phyloP scores from a whole-genome alignment of 2,113 vertebrate species.

The Triplophysa tibetana region DNA sequence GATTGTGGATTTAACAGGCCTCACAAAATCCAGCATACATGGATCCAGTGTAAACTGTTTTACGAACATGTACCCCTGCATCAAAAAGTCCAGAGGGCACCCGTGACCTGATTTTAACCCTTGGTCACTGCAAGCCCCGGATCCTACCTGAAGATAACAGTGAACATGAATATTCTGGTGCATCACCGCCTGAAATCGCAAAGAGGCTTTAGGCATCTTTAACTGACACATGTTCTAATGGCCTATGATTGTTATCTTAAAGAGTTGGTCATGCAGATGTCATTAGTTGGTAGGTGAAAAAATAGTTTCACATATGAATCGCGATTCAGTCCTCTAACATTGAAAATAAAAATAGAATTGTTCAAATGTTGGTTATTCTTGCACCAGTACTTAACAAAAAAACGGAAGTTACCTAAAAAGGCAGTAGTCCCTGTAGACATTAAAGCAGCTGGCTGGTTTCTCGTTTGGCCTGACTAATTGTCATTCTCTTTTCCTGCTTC shows the following conservation, averaged over 20 bases:
- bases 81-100: constrained; percentile 7
- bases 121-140: not conserved
- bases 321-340: too few relatives aligned
- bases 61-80: not conserved
- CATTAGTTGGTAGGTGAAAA: too few relatives aligned
- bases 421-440: too few relatives aligned
- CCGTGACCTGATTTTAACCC: constrained; percentile 3
- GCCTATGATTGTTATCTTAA: too few relatives aligned
- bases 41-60: not conserved
- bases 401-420: too few relatives aligned
- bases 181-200: not conserved
- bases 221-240: too few relatives aligned
- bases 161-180: not conserved
- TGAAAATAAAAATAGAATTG: too few relatives aligned
- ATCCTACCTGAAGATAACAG: not conserved
- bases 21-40: constrained; percentile 23
- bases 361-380: too few relatives aligned
- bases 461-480: not conserved
- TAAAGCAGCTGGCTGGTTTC: not conserved
- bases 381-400: too few relatives aligned
- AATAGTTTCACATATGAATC: too few relatives aligned
- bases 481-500: not conserved
- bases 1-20: constrained; percentile 32
- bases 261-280: too few relatives aligned
- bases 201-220: not conserved